These are phyloP conservation scores for Calliphora vicina DNA, from an alignment of 1,140 invertebrate genomes.

Conservation along the genomic window DNA sequence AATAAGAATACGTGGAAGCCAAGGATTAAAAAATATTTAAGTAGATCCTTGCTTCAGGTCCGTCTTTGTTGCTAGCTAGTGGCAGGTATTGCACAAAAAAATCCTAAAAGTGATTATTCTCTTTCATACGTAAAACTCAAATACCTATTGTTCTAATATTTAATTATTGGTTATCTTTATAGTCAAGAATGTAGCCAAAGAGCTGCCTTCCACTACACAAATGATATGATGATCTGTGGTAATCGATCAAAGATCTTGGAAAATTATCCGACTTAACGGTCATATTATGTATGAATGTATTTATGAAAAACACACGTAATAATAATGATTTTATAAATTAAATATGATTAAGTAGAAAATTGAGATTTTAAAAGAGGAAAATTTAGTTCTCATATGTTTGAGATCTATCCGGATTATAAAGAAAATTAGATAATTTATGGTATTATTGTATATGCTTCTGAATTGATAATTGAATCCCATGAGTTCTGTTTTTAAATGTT, in stretches of 20 bases:
- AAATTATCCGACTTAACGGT: not conserved
- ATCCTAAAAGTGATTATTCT: not conserved
- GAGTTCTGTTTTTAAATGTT: too few species aligned
- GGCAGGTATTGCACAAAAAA: not conserved
- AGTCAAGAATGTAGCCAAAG: not conserved
- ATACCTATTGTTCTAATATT: not conserved
- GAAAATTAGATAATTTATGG: not conserved
- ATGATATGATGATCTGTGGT: not conserved
- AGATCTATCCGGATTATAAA: not conserved
- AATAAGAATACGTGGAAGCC: constrained; percentile 8
- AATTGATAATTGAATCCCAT: too few species aligned
- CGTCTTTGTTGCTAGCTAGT: not conserved
- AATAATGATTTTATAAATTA: not conserved
- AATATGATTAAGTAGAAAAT: not conserved
- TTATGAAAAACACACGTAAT: not conserved
- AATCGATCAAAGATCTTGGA: not conserved
- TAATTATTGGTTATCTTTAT: not conserved
- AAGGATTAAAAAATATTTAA: not conserved
- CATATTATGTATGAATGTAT: not conserved
- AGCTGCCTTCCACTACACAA: not conserved
- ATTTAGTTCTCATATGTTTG: not conserved
- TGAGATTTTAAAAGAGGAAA: not conserved
- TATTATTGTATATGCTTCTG: not conserved
- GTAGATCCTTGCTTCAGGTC: not conserved
- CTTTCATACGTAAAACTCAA: not conserved